These are phyloP conservation scores for Lasiurus cinereus DNA, from an alignment of 2,113 vertebrate genomes.

Conservation along the genomic window DNA sequence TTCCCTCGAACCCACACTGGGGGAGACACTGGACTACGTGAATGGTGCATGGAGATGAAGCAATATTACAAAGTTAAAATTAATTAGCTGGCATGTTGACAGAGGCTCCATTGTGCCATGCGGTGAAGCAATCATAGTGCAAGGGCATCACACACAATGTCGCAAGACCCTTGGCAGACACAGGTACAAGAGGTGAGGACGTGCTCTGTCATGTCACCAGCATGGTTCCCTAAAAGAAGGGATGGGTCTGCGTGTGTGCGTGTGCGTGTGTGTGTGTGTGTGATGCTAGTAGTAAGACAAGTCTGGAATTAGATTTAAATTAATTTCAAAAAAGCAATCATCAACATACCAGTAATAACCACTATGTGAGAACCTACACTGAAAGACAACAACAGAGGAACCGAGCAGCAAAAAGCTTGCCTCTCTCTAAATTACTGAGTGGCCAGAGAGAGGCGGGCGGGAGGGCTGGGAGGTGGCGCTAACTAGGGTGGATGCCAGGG, in stretches of 20 bases:
- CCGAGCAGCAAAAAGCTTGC: no score
- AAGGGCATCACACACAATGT: slow-evolving; percentile 84
- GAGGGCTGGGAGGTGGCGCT: background rate
- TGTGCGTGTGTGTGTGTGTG: background rate
- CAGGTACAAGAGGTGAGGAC: slow-evolving; percentile 81
- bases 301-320: background rate
- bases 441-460: background rate
- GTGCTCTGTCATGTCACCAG: slow-evolving; percentile 64
- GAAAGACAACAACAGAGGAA: background rate
- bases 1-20: accelerated
- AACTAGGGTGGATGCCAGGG: background rate
- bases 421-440: background rate
- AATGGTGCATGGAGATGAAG: slow-evolving; percentile 52
- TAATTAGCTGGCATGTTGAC: slow-evolving; percentile 88
- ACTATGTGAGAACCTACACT: background rate
- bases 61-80: slow-evolving; percentile 85
- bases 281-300: background rate
- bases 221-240: slow-evolving; percentile 56
- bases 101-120: slow-evolving; percentile 86
- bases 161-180: slow-evolving; percentile 85
- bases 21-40: slow-evolving; percentile 64
- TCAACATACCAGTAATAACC: background rate
- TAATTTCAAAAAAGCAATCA: slow-evolving; percentile 23
- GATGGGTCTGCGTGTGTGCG: background rate
- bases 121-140: slow-evolving; percentile 84